Evolutionary conservation across 1,140 invertebrate genomes (phyloP).

Genomic region (Temnothorax curvispinosus): DNA sequence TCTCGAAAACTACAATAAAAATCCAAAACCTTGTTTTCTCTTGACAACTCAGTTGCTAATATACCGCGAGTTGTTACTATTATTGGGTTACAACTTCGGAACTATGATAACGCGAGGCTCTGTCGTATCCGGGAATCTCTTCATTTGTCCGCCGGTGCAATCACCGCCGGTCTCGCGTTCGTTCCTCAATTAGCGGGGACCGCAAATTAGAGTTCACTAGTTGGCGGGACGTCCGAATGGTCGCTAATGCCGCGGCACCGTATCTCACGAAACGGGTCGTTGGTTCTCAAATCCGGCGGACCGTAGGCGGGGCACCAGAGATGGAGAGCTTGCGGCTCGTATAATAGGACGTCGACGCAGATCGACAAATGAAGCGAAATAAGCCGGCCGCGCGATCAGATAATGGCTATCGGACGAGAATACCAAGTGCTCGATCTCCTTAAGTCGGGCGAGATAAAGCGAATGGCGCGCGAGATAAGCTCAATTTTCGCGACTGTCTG

Average conservation of each 20-base stretch:
- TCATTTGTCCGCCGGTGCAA: slow-evolving; percentile 45
- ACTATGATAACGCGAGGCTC: slow-evolving; percentile 11
- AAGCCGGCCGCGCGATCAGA: slow-evolving; percentile 44
- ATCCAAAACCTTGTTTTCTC: background rate
- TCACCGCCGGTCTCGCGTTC: slow-evolving; percentile 40
- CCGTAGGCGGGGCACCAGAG: slow-evolving; percentile 25
- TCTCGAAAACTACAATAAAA: background rate
- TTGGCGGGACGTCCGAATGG: slow-evolving; percentile 52
- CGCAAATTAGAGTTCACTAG: slow-evolving; percentile 66
- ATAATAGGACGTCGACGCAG: slow-evolving; percentile 69
- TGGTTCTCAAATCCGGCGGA: slow-evolving; percentile 55
- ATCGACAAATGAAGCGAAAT: slow-evolving; percentile 65
- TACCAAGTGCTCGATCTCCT: slow-evolving; percentile 20
- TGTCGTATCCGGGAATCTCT: slow-evolving; percentile 44
- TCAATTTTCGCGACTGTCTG: slow-evolving; percentile 23
- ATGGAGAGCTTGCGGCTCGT: slow-evolving; percentile 49
- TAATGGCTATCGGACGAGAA: slow-evolving; percentile 44
- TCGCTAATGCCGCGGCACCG: slow-evolving; percentile 47
- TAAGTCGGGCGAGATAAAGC: slow-evolving; percentile 8
- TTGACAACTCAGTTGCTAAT: background rate
- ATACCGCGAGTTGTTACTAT: background rate
- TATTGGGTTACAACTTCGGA: slow-evolving; percentile 18
- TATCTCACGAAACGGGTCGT: slow-evolving; percentile 62
- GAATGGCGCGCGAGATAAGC: background rate
- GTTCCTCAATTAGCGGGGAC: slow-evolving; percentile 67